phyloP scores from a whole-genome alignment of 2,888 invertebrate genomes.

The Lepidochitona cinerea region DNA sequence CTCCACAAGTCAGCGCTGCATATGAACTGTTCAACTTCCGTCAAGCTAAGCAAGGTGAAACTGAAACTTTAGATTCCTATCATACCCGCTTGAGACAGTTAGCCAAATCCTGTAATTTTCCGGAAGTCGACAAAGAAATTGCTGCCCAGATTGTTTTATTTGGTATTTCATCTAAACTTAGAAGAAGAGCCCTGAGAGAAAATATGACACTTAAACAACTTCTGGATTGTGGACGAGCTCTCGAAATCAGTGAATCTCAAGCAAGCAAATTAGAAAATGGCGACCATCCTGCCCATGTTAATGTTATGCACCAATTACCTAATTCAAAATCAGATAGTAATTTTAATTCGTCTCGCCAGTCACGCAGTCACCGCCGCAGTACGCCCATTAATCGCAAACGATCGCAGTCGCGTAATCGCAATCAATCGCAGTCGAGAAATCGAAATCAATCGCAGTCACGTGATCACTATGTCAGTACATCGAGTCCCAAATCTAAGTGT shows the following conservation, averaged over 20 bases:
- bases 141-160: conserved; percentile 4
- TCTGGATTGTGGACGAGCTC: conserved; percentile 6
- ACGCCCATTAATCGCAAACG: not conserved
- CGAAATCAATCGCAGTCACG: no score
- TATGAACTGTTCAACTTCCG: conserved; percentile 8
- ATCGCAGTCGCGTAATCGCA: no score
- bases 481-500: no score
- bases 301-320: no score
- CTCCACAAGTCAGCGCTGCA: conserved; percentile 3
- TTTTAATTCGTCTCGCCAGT: not conserved
- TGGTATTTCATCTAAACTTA: not conserved
- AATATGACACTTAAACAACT: conserved; percentile 1
- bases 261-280: not conserved
- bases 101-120: no score
- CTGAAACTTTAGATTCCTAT: conserved; percentile 16
- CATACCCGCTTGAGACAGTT: conserved; percentile 10
- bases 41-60: not conserved
- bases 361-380: not conserved
- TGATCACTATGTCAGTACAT: no score
- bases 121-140: no score
- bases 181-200: conserved; percentile 5
- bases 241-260: conserved; percentile 7
- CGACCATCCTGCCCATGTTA: not conserved
- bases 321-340: no score
- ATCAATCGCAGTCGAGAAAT: no score